These are phyloP conservation scores for Botrylloides violaceus DNA, from an alignment of 23 tunicate genomes.

Conservation along the genomic window DNA sequence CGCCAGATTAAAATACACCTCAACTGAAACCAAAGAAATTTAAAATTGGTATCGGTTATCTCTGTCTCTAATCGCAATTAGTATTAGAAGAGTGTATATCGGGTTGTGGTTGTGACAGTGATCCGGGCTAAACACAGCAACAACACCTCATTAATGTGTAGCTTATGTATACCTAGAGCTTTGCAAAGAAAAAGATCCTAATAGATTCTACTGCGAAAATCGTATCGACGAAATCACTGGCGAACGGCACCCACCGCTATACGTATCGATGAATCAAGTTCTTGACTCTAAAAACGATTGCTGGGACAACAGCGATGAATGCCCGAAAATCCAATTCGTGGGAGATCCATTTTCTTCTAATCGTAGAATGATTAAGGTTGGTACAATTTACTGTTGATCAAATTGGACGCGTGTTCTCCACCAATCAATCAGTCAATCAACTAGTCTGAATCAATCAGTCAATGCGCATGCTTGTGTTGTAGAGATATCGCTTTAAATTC, in stretches of 20 bases:
- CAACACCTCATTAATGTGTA: too few species aligned
- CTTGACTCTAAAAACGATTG: constrained; percentile 50
- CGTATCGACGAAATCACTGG: constrained; percentile 11
- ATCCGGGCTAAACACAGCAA: too few species aligned
- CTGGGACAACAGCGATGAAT: constrained; percentile 80
- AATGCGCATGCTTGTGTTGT: background rate
- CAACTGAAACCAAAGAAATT: too few species aligned
- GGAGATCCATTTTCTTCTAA: constrained; percentile 57
- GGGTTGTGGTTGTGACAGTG: too few species aligned
- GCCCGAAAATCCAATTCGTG: constrained; percentile 43
- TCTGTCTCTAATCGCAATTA: too few species aligned
- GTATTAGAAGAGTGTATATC: too few species aligned
- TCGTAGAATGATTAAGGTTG: constrained; percentile 48
- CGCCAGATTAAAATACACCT: too few species aligned
- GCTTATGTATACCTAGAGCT: constrained; percentile 34
- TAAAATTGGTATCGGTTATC: too few species aligned
- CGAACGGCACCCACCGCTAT: constrained; percentile 18
- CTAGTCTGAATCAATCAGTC: too few species aligned
- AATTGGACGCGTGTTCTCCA: background rate
- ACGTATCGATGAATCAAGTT: constrained; percentile 25
- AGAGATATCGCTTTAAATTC: too few species aligned
- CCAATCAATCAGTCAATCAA: background rate
- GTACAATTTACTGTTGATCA: background rate
- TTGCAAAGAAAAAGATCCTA: constrained; percentile 13
- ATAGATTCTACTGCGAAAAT: constrained; percentile 66